Percentiles rank a stretch among this genome's conserved stretches.
phyloP scores from a whole-genome alignment of 1,140 invertebrate species.

The Drosophila oshimai region DNA sequence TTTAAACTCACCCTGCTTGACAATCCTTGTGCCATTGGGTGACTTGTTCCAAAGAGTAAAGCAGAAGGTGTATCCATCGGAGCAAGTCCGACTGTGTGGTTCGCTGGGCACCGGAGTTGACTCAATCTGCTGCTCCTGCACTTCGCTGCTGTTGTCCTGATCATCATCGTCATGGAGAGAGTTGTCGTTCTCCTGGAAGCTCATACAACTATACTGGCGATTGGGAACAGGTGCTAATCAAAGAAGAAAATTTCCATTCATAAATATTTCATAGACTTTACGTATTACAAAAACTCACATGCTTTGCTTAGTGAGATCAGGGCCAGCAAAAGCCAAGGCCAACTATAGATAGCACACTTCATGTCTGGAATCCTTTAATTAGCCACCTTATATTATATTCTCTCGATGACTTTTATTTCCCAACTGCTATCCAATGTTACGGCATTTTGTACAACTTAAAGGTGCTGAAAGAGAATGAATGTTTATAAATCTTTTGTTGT shows the following conservation, averaged over 20 bases:
- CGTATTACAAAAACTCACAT: conserved; percentile 37
- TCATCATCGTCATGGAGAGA: conserved; percentile 68
- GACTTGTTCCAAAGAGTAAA: conserved; percentile 73
- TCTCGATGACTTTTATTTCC: not conserved
- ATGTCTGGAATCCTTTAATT: conserved; percentile 19
- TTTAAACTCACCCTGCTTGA: conserved; percentile 63
- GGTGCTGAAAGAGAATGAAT: conserved; percentile 14
- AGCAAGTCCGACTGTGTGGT: conserved; percentile 51
- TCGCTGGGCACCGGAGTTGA: conserved; percentile 13
- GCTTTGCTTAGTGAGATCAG: conserved; percentile 21
- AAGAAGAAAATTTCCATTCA: not conserved
- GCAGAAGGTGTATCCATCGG: conserved; percentile 68
- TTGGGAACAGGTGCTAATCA: conserved; percentile 48
- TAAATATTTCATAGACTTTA: not conserved
- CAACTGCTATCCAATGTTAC: conserved; percentile 13
- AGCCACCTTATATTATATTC: not conserved
- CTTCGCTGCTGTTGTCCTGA: conserved; percentile 32
- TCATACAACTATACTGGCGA: conserved; percentile 71
- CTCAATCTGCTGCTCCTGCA: conserved; percentile 37
- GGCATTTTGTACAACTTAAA: conserved; percentile 48
- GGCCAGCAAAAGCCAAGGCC: conserved; percentile 39
- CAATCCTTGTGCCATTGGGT: conserved; percentile 47
- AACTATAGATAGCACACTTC: conserved; percentile 31
- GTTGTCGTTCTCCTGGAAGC: conserved; percentile 69
- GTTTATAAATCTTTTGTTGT: conserved; percentile 5